These are phyloP conservation scores for Pachyrhynchus sulphureomaculatus DNA, from an alignment of 1,140 invertebrate species.

Conservation along the genomic window DNA sequence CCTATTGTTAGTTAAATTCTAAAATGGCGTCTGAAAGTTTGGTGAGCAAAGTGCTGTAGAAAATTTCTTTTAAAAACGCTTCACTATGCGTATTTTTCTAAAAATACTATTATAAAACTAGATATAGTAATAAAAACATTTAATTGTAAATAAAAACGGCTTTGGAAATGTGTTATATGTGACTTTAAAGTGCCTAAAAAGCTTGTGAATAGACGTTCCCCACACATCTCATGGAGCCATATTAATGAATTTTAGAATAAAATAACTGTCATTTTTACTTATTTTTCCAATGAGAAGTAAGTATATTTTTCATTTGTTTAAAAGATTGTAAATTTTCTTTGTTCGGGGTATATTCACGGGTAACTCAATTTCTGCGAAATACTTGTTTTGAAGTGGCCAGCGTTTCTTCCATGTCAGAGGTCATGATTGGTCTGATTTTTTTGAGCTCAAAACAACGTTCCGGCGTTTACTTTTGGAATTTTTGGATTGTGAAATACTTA, in stretches of 20 bases:
- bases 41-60: constrained; percentile 39
- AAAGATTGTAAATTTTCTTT: neutral
- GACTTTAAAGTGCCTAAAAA: constrained; percentile 27
- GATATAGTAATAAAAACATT: neutral
- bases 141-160: neutral
- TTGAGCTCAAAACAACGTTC: constrained; percentile 21
- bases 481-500: constrained; percentile 1
- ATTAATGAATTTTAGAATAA: constrained; percentile 43
- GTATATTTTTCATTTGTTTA: constrained; percentile 21
- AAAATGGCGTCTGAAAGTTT: constrained; percentile 48
- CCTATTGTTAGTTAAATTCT: constrained; percentile 44
- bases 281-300: constrained; percentile 44
- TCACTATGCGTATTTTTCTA: constrained; percentile 22
- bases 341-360: neutral
- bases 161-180: constrained; percentile 19
- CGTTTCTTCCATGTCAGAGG: constrained; percentile 40
- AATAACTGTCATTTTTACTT: constrained; percentile 31
- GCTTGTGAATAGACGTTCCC: constrained; percentile 33
- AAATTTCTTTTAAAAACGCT: constrained; percentile 30
- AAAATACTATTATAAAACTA: constrained; percentile 7
- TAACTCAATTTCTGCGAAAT: neutral
- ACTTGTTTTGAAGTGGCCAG: constrained; percentile 27
- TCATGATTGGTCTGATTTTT: constrained; percentile 35
- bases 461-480: neutral
- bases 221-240: constrained; percentile 45